phyloP scores from a whole-genome alignment of 2,888 invertebrate genomes.

The Xanthia icteritia region DNA sequence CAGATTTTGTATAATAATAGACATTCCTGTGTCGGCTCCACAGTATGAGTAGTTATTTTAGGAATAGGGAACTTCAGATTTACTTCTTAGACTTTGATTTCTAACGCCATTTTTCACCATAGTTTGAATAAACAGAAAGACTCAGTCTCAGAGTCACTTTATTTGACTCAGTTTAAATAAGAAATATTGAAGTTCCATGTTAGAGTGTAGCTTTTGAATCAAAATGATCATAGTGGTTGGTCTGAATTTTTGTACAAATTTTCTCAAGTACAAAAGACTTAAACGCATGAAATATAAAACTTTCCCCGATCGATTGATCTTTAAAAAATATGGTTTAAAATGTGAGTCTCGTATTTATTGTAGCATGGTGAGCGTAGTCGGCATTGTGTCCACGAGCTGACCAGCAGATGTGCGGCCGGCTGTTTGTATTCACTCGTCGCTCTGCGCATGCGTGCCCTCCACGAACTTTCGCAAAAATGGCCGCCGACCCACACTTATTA shows the following conservation, averaged over 20 bases:
- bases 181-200: background rate
- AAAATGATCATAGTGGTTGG: background rate
- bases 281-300: constrained; percentile 39
- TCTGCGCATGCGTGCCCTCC: constrained; percentile 83
- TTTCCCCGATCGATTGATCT: background rate
- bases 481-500: constrained; percentile 68
- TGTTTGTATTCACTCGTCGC: constrained; percentile 82
- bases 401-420: constrained; percentile 89
- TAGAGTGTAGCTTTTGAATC: background rate
- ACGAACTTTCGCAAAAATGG: constrained; percentile 80
- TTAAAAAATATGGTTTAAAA: background rate
- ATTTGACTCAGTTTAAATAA: background rate
- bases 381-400: constrained; percentile 89
- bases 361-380: constrained; percentile 68
- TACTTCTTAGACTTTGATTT: background rate
- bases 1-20: constrained; percentile 46
- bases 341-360: constrained; percentile 24
- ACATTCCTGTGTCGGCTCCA: constrained; percentile 9
- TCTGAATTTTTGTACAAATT: background rate
- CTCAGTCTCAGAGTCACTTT: too few relatives aligned
- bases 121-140: background rate
- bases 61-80: background rate
- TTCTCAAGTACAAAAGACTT: constrained; percentile 61
- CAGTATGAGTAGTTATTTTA: background rate
- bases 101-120: too few relatives aligned